These are phyloP conservation scores for Anolis sagrei DNA, from an alignment of 2,113 vertebrate genomes.

Conservation along the genomic window DNA sequence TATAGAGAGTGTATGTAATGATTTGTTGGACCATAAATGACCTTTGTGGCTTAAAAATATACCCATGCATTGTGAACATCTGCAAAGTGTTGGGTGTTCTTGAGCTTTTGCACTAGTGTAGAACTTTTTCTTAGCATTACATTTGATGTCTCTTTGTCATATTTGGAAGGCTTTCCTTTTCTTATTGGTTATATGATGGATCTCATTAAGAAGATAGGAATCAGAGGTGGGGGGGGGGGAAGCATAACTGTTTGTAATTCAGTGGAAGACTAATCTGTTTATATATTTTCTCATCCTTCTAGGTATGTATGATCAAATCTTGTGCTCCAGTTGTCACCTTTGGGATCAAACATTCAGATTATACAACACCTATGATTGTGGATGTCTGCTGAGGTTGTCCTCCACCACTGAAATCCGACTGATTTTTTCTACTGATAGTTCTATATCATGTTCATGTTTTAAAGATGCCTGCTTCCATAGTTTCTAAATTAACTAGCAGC, in stretches of 20 bases:
- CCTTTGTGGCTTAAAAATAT: too few species aligned
- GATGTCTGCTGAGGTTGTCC: constrained; percentile 54
- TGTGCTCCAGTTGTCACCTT: constrained; percentile 58
- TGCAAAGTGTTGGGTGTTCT: too few species aligned
- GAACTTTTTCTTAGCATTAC: too few species aligned
- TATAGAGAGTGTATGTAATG: too few species aligned
- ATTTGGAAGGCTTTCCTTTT: background rate
- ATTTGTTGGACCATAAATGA: too few species aligned
- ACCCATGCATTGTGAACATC: too few species aligned
- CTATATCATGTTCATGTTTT: constrained; percentile 20
- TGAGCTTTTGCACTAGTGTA: background rate
- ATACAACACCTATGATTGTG: constrained; percentile 66
- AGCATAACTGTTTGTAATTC: too few species aligned
- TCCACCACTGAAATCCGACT: background rate
- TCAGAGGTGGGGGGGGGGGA: too few species aligned
- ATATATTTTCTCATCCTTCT: background rate
- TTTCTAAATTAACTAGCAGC: background rate
- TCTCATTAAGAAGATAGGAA: too few species aligned
- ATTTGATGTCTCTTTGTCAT: background rate
- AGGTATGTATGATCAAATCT: constrained; percentile 49
- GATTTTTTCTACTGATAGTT: constrained; percentile 16
- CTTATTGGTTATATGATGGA: too few species aligned
- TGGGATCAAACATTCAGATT: constrained; percentile 71
- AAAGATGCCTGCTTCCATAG: background rate
- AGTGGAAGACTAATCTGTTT: background rate